Conservation (phyloP, 2,888 invertebrate species). For the Torymus tubicola region DNA sequence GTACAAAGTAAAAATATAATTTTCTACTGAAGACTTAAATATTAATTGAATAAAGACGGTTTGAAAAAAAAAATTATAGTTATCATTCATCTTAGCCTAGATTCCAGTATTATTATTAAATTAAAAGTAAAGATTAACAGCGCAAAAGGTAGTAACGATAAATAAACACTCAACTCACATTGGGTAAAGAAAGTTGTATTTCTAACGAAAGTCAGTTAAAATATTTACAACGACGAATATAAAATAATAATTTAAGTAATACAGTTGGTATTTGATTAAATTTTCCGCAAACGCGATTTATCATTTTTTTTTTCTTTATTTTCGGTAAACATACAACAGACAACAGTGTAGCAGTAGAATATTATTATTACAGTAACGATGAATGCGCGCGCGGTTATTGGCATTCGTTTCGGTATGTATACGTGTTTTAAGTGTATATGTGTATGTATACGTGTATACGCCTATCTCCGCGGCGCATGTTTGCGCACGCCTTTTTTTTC, state of each 20-base stretch:
- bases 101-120: too few relatives aligned
- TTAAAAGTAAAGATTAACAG: too few relatives aligned
- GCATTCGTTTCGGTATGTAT: neutral
- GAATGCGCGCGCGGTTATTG: slow-evolving; percentile 66
- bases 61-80: too few relatives aligned
- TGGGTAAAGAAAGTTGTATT: slow-evolving; percentile 70
- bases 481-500: neutral
- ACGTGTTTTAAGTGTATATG: too few relatives aligned
- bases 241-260: slow-evolving; percentile 75
- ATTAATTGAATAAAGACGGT: too few relatives aligned
- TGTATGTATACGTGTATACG: neutral
- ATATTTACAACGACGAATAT: slow-evolving; percentile 74
- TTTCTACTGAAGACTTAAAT: too few relatives aligned
- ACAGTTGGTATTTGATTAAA: slow-evolving; percentile 72
- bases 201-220: slow-evolving; percentile 70
- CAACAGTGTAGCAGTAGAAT: slow-evolving; percentile 75
- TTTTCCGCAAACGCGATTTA: slow-evolving; percentile 59
- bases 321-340: slow-evolving; percentile 73
- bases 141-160: too few relatives aligned
- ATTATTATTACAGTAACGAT: slow-evolving; percentile 74
- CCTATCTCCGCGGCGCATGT: neutral
- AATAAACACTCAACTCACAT: slow-evolving; percentile 17
- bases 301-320: slow-evolving; percentile 37
- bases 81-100: too few relatives aligned
- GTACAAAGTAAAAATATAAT: too few relatives aligned